phyloP scores from a whole-genome alignment of 2,888 invertebrate genomes.

The Eumacrocentrus americanus region DNA sequence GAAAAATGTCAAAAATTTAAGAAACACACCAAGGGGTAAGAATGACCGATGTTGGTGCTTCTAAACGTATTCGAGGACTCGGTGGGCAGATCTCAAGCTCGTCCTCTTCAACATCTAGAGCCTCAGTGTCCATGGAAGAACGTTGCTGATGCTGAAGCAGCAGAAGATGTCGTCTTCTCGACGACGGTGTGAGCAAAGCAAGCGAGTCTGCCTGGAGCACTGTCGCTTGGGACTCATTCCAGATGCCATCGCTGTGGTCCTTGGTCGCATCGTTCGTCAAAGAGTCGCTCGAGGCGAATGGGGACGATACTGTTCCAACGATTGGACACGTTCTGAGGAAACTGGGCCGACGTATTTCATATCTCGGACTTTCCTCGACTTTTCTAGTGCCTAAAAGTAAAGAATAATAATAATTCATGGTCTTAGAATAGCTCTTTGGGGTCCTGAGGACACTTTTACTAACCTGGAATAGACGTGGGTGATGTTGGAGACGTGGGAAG shows the following conservation, averaged over 20 bases:
- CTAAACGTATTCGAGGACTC: constrained; percentile 54
- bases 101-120: constrained; percentile 70
- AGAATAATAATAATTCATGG: background rate
- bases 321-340: constrained; percentile 36
- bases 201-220: constrained; percentile 77
- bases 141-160: constrained; percentile 84
- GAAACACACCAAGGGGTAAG: constrained; percentile 44
- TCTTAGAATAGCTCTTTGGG: too few relatives aligned
- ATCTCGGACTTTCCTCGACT: constrained; percentile 41
- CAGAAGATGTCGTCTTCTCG: constrained; percentile 77
- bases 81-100: constrained; percentile 51
- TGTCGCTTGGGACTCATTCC: constrained; percentile 89
- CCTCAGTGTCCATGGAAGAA: constrained; percentile 85
- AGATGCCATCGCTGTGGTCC: constrained; percentile 85
- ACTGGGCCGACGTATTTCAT: constrained; percentile 35
- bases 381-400: constrained; percentile 32
- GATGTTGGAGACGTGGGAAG: constrained; percentile 71
- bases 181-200: constrained; percentile 77
- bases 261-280: constrained; percentile 78
- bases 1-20: too few relatives aligned
- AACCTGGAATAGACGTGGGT: constrained; percentile 50
- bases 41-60: constrained; percentile 51
- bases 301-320: constrained; percentile 64
- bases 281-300: constrained; percentile 84
- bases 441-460: background rate